A percentile compares a stretch with the other conserved stretches of the same genome.
phyloP scores from a whole-genome alignment of 2,888 invertebrate genomes.

The Buathra laborator region DNA sequence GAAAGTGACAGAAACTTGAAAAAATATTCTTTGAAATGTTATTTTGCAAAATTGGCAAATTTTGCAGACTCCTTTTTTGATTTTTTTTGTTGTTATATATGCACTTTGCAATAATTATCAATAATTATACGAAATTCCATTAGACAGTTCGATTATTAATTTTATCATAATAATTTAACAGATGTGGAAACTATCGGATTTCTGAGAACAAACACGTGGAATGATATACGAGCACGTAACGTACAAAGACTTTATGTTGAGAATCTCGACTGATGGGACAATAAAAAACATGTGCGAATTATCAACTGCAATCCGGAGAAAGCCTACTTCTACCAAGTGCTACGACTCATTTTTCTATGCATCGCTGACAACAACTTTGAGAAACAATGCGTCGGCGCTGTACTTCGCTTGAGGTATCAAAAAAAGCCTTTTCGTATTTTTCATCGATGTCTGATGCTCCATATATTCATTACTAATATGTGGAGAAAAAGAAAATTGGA shows the following conservation, averaged over 20 bases:
- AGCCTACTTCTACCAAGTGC: neutral
- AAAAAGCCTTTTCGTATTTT: neutral
- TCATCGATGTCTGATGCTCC: neutral
- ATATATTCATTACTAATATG: neutral
- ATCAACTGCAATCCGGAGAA: neutral
- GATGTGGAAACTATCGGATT: slow-evolving; percentile 34
- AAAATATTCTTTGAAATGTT: too few relatives aligned
- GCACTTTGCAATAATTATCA: neutral
- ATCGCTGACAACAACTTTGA: neutral
- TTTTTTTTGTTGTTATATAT: neutral
- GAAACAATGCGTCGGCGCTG: neutral
- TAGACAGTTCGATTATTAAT: slow-evolving; percentile 19
- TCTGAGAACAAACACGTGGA: slow-evolving; percentile 28
- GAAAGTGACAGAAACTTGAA: neutral
- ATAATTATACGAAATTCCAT: neutral
- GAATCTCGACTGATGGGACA: slow-evolving; percentile 62
- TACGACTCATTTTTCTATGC: neutral
- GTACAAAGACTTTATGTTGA: slow-evolving; percentile 67
- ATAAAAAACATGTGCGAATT: slow-evolving; percentile 10
- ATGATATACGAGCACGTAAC: slow-evolving; percentile 66
- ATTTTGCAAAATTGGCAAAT: too few relatives aligned
- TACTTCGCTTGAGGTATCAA: slow-evolving; percentile 6
- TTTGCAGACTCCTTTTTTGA: neutral
- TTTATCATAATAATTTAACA: slow-evolving; percentile 33
- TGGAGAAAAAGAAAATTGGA: neutral